Base-by-base conservation (phyloP, 2,888 invertebrate species). In the Pycnomerus fuliginosus region DNA sequence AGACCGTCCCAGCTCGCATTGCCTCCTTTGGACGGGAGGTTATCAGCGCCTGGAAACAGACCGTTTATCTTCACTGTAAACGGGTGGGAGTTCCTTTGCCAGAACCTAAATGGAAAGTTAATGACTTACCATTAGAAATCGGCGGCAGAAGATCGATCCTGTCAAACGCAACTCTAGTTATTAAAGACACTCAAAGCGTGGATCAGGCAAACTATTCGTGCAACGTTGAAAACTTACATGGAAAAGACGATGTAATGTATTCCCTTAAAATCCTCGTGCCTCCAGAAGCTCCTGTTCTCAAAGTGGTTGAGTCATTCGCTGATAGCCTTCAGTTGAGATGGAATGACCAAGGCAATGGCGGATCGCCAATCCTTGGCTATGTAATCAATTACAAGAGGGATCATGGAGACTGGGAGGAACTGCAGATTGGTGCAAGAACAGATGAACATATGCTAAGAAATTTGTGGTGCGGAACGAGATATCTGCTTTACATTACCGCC, bases 151-250 rank as follows among this genome's bases (percentile, higher is more conserved):
- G 84, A 68, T 80, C 83, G 50, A 78, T 87, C 44, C 76, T 80
- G 40, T 74, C 74, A 58, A 82, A 90, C 59, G 88, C 88, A 1
- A 86, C 88, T 1, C 74, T 91, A 14, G 79, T 84, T 33, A 85
- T 91, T 50, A 82, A 84, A 69, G 89, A 85, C 52, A 75, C 87
- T 2, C 88, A 90, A 67, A 84, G 84, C 54, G 82, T 82, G 13
- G 93, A 94, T 70, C 87, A 87, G 56, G 92, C 90, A 8, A 93
- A 93, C 74, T 95, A 93, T 71, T 90, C 91, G 0, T 95, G 94
- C 66, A 76, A 79, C 20, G 91, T 91, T 0, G 88, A 90, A 63
- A 94, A 95, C 68, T 78, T 79, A 5, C 84, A 89, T 72, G 91
- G 91, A 1, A 81, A 81, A 39, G 92, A 91, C 70, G 86, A 87